phyloP scores from a whole-genome alignment of 2,888 invertebrate genomes.

The Standfussiana lucernea region DNA sequence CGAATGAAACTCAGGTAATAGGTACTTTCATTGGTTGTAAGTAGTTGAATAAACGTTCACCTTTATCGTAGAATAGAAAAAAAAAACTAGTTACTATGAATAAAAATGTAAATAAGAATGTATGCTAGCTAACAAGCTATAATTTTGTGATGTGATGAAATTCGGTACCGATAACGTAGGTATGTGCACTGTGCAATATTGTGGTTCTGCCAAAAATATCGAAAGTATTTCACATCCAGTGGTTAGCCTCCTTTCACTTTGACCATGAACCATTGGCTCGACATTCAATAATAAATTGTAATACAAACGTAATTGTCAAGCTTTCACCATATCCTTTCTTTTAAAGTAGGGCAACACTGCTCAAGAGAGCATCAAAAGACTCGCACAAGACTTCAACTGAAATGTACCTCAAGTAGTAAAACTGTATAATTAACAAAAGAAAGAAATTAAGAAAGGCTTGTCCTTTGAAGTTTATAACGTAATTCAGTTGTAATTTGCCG shows the following conservation, averaged over 20 bases:
- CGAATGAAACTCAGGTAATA: neutral
- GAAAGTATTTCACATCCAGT: constrained; percentile 11
- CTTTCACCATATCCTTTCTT: constrained; percentile 13
- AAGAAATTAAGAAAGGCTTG: constrained; percentile 48
- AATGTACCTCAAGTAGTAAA: constrained; percentile 37
- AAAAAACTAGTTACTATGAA: neutral
- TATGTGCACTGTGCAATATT: constrained; percentile 5
- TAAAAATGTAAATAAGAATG: neutral
- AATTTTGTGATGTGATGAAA: neutral
- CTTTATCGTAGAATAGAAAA: neutral
- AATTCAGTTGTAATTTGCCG: constrained; percentile 43
- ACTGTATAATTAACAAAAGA: constrained; percentile 28
- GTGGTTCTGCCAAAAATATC: constrained; percentile 17
- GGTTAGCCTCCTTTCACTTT: constrained; percentile 45
- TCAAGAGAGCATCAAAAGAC: constrained; percentile 9
- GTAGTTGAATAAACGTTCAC: neutral
- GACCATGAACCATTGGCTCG: constrained; percentile 48
- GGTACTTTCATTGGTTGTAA: neutral
- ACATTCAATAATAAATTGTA: constrained; percentile 28
- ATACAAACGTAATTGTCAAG: neutral
- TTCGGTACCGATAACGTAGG: too few relatives aligned
- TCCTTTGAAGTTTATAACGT: constrained; percentile 43
- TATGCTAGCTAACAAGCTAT: neutral
- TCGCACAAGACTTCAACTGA: constrained; percentile 6
- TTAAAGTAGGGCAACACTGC: neutral